Conservation (phyloP, 2,113 vertebrate species). For the Mormyrus lacerda region DNA sequence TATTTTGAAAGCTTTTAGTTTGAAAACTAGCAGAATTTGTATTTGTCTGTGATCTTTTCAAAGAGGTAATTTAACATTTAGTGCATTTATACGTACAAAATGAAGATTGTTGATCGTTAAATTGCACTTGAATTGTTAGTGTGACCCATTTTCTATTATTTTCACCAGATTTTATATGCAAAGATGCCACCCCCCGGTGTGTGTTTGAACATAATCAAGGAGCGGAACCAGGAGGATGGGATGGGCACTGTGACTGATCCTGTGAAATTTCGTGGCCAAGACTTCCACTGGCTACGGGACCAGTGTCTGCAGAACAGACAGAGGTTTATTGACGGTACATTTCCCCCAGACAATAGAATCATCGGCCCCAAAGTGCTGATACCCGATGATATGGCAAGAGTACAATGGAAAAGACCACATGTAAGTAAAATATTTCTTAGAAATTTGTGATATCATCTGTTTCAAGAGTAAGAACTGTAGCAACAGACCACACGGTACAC, state of each 20-base stretch:
- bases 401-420: slow-evolving; percentile 42
- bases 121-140: background rate
- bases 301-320: slow-evolving; percentile 19
- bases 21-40: too few relatives aligned
- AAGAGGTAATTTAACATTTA: background rate
- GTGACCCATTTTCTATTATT: background rate
- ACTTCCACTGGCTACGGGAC: slow-evolving; percentile 41
- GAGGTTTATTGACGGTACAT: slow-evolving; percentile 48
- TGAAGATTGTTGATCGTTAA: background rate
- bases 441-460: background rate
- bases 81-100: background rate
- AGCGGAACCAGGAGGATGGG: slow-evolving; percentile 39
- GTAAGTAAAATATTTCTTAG: slow-evolving; percentile 25
- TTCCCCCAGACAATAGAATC: slow-evolving; percentile 50
- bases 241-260: slow-evolving; percentile 42
- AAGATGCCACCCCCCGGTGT: slow-evolving; percentile 55
- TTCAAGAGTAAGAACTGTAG: background rate
- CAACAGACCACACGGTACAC: background rate
- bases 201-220: slow-evolving; percentile 49
- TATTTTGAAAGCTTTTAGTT: background rate
- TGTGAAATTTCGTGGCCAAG: slow-evolving; percentile 41
- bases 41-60: background rate
- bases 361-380: slow-evolving; percentile 44
- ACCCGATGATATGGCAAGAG: background rate
- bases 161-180: background rate